Evolutionary conservation across 1,140 invertebrate species (phyloP).

Genomic region (Meloidogyne exigua): DNA sequence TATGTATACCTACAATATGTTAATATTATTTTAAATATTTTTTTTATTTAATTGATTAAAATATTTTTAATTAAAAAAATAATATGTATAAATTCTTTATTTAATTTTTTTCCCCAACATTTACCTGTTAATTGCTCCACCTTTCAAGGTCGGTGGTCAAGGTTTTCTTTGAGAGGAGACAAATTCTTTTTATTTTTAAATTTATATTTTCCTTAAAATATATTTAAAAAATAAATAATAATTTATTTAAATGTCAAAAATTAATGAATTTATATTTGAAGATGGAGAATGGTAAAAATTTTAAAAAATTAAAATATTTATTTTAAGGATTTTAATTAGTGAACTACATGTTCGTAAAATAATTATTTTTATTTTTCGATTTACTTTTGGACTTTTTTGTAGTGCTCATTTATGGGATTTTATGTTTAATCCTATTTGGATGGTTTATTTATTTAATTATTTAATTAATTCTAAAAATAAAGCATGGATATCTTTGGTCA

Average conservation of each 20-base stretch:
- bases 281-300: background rate
- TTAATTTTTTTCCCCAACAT: too few species aligned
- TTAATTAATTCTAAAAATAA: background rate
- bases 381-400: constrained; percentile 35
- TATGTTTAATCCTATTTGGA: constrained; percentile 52
- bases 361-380: constrained; percentile 36
- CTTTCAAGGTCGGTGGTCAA: background rate
- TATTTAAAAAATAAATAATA: background rate
- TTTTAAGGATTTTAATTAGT: constrained; percentile 14
- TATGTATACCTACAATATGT: too few species aligned
- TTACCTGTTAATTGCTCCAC: background rate
- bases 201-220: background rate
- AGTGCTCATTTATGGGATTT: constrained; percentile 51
- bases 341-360: constrained; percentile 11
- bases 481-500: constrained; percentile 49
- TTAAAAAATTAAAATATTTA: background rate
- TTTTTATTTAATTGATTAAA: too few species aligned
- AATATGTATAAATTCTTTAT: too few species aligned
- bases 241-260: background rate
- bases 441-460: constrained; percentile 23
- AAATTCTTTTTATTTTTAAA: background rate
- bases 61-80: too few species aligned
- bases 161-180: background rate
- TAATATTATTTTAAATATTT: too few species aligned
- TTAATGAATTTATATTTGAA: constrained; percentile 5